A percentile compares a stretch with the other conserved stretches of the same genome.
Conservation (phyloP, 2,797 vertebrate species). For the Eurystomus glaucurus region DNA sequence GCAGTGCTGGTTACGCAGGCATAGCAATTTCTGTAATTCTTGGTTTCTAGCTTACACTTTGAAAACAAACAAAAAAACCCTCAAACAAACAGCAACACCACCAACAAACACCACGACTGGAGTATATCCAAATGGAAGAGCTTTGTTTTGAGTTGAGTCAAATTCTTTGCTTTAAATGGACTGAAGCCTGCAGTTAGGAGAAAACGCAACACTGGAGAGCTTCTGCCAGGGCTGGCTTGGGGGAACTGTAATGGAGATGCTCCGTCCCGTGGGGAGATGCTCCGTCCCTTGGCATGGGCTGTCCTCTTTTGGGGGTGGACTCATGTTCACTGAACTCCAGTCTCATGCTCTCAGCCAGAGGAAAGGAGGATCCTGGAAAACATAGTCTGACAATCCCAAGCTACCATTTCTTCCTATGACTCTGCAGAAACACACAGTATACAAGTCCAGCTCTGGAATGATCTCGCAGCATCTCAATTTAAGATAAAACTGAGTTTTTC, state of each 20-base stretch:
- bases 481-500: background rate
- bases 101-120: background rate
- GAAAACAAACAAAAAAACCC: background rate
- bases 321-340: rapidly evolving
- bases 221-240: background rate
- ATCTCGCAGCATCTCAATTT: background rate
- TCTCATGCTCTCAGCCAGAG: background rate
- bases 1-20: background rate
- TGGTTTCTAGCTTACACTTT: background rate
- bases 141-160: background rate
- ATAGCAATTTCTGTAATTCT: background rate
- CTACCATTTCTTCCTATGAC: background rate
- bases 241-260: background rate
- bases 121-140: background rate
- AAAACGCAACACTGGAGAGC: background rate
- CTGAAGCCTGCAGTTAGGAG: background rate
- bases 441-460: background rate
- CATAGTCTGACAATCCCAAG: background rate
- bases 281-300: background rate
- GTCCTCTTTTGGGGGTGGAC: background rate
- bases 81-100: background rate
- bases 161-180: background rate
- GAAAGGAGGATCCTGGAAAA: background rate
- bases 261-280: background rate
- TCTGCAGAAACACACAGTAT: background rate